These are phyloP conservation scores for Chrysina gloriosa DNA, from an alignment of 2,888 invertebrate genomes.

Conservation along the genomic window DNA sequence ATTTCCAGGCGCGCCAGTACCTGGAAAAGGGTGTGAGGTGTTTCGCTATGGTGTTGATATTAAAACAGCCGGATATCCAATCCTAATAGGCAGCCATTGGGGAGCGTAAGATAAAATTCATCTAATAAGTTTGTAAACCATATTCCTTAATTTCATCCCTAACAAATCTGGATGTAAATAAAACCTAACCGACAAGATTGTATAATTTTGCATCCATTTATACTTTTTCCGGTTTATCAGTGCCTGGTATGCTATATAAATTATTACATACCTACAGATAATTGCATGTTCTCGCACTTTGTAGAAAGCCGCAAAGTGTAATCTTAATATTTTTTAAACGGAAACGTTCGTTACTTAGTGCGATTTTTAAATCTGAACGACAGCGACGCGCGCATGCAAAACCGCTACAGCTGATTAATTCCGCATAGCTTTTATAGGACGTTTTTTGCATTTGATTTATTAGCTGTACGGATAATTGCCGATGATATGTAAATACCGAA, in stretches of 20 bases:
- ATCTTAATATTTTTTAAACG: neutral
- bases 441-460: slow-evolving; percentile 24
- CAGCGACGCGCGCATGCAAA: neutral
- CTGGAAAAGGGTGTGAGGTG: slow-evolving; percentile 27
- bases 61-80: slow-evolving; percentile 20
- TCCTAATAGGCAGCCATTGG: slow-evolving; percentile 2
- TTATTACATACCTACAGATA: too few relatives aligned
- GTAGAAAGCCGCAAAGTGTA: too few relatives aligned
- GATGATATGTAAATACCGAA: slow-evolving; percentile 19
- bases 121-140: neutral
- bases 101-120: slow-evolving; percentile 38
- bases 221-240: too few relatives aligned
- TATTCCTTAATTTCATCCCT: neutral
- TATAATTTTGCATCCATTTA: too few relatives aligned
- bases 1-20: slow-evolving; percentile 24
- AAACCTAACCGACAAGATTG: too few relatives aligned
- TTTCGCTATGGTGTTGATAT: slow-evolving; percentile 29
- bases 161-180: too few relatives aligned
- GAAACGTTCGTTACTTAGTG: slow-evolving; percentile 21
- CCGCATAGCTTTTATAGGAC: neutral
- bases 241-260: too few relatives aligned
- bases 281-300: too few relatives aligned
- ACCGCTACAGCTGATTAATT: slow-evolving; percentile 28
- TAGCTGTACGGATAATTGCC: slow-evolving; percentile 16
- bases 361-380: slow-evolving; percentile 10